Evolutionary conservation across 2,888 invertebrate genomes (phyloP).

Genomic region (Fissipunctia ypsillon): DNA sequence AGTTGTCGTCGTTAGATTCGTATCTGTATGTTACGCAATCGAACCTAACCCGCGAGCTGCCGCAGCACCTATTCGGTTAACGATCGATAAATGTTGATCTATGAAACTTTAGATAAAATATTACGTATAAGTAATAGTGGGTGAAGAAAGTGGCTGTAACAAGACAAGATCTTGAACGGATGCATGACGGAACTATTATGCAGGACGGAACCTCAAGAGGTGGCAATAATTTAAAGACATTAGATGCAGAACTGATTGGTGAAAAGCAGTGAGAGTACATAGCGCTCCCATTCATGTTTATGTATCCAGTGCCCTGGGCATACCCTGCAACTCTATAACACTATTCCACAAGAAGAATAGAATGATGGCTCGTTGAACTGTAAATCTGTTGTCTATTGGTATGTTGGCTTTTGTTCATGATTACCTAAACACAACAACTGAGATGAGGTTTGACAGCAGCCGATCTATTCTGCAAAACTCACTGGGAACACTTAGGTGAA

Average conservation of each 20-base stretch:
- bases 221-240: background rate
- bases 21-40: slow-evolving; percentile 29
- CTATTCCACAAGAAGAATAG: background rate
- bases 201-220: background rate
- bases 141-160: slow-evolving; percentile 27
- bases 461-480: no score
- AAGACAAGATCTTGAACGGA: slow-evolving; percentile 12
- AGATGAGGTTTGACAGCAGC: background rate
- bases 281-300: background rate
- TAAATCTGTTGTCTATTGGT: background rate
- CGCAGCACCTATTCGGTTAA: background rate
- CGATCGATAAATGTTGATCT: slow-evolving; percentile 37
- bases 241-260: background rate
- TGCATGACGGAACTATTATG: background rate
- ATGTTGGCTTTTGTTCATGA: background rate
- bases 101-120: slow-evolving; percentile 28
- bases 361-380: background rate
- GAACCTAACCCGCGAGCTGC: background rate
- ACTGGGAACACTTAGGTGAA: no score
- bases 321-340: background rate
- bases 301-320: background rate
- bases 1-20: background rate
- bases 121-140: slow-evolving; percentile 8
- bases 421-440: background rate
- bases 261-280: background rate